Base-by-base conservation (phyloP, 2,113 vertebrate species). In the Heterochromis multidens region DNA sequence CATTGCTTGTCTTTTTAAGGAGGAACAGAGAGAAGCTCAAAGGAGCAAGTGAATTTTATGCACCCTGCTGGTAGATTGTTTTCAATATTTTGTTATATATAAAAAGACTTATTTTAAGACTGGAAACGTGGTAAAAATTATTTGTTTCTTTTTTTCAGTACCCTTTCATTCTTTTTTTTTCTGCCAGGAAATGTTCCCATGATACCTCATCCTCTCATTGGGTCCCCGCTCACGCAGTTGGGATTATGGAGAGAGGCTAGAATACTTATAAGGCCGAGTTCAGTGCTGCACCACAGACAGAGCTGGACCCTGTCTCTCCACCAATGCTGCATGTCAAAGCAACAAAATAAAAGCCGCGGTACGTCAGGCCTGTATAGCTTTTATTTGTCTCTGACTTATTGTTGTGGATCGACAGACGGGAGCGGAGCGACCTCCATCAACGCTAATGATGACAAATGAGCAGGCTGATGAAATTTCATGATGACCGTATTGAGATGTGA, bases 381-480 rank as follows among this genome's bases (percentile, higher is more conserved):
- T 79, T 65, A 80, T 88, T 77, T 35, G 76, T 62, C 76, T 92
- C 74, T 80, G 74, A 89, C 74, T 57, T 80, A 37, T 79, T 79
- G 82, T 77, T 65, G 84, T 49, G 65, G 70, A 79, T 80, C 25
- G 11, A 63, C 92, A 82, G 85, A 90, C 29, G 33, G 80, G 56
- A 80, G 83, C 77, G 6, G 77, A 77, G 85, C 80, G 59, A 84
- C 60, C 79, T 88, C 85, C 81, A 77, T 90, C 86, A 76, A 49
- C 7, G 23, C 87, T 90, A 92, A 92, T 86, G 88, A 91, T 91
- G 91, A 91, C 90, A 88, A 92, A 94, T 31, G 86, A 91, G 86
- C 25, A 10, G 17, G 62, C 83, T 85, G 88, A 92, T 92, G 86
- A 85, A 86, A 91, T 92, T 86, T 89, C 83, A 49, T 29, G 25